Evolutionary conservation across 2,888 invertebrate genomes (phyloP).

Genomic region (Acanthosepion lycidas): DNA sequence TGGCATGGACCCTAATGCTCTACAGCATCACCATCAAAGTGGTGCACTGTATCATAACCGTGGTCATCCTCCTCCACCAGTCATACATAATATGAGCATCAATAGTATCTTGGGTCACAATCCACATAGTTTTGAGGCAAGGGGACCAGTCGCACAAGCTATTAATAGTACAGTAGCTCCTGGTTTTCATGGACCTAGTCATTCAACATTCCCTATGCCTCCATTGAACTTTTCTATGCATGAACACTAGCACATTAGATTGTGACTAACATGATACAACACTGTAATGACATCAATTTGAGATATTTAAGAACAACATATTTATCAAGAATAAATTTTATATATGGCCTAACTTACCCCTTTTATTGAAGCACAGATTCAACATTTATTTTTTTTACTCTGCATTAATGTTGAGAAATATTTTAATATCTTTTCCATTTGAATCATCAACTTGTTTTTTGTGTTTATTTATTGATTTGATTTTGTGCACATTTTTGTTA

Average conservation of each 20-base stretch:
- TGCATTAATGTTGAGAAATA: not conserved
- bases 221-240: slow-evolving; percentile 73
- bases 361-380: not conserved
- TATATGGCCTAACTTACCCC: not conserved
- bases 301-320: slow-evolving; percentile 20
- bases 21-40: slow-evolving; percentile 69
- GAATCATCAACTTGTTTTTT: slow-evolving; percentile 15
- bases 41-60: slow-evolving; percentile 68
- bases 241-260: slow-evolving; percentile 57
- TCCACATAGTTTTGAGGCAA: slow-evolving; percentile 72
- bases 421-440: slow-evolving; percentile 33
- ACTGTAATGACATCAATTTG: not conserved
- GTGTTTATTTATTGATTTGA: not conserved
- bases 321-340: slow-evolving; percentile 33
- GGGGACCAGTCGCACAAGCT: slow-evolving; percentile 62
- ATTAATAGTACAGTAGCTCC: slow-evolving; percentile 69
- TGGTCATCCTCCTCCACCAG: slow-evolving; percentile 65
- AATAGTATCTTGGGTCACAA: slow-evolving; percentile 73
- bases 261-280: not conserved
- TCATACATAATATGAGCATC: slow-evolving; percentile 72
- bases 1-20: slow-evolving; percentile 67
- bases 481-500: not conserved
- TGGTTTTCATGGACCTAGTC: slow-evolving; percentile 68
- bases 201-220: slow-evolving; percentile 71
- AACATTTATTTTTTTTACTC: slow-evolving; percentile 23